These are phyloP conservation scores for Allygus modestus DNA, from an alignment of 2,888 invertebrate species.

Conservation along the genomic window DNA sequence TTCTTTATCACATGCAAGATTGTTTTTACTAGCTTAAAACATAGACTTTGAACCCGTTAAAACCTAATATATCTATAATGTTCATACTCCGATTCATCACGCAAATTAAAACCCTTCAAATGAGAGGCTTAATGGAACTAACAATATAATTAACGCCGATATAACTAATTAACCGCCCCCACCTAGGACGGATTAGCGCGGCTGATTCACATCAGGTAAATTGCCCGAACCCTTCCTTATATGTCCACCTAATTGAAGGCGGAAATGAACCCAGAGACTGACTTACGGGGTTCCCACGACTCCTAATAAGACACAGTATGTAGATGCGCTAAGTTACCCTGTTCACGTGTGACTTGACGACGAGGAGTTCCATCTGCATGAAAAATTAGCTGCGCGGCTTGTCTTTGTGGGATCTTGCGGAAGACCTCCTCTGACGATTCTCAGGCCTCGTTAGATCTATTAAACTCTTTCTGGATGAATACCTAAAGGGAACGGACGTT, in stretches of 20 bases:
- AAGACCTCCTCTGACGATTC: background rate
- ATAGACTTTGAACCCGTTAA: too few relatives aligned
- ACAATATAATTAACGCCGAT: conserved; percentile 10
- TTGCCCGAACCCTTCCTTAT: conserved; percentile 30
- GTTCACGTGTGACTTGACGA: conserved; percentile 30
- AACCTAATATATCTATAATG: too few relatives aligned
- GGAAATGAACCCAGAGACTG: conserved; percentile 39
- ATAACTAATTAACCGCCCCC: conserved; percentile 17
- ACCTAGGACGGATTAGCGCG: conserved; percentile 8
- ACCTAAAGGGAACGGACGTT: background rate
- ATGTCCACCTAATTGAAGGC: conserved; percentile 54
- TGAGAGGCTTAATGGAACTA: background rate
- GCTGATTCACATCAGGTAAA: conserved; percentile 6
- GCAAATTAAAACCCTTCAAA: too few relatives aligned
- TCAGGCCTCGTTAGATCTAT: background rate
- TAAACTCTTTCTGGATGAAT: background rate
- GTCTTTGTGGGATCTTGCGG: background rate
- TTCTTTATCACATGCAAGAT: too few relatives aligned
- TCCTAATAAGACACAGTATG: conserved; percentile 40
- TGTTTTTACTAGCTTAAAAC: too few relatives aligned
- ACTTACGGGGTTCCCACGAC: conserved; percentile 41
- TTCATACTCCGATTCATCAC: too few relatives aligned
- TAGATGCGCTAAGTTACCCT: conserved; percentile 16
- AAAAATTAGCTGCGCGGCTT: conserved; percentile 15
- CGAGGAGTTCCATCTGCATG: background rate